These are phyloP conservation scores for Aleiodes leptofemur DNA, from an alignment of 2,888 invertebrate species.

Conservation along the genomic window DNA sequence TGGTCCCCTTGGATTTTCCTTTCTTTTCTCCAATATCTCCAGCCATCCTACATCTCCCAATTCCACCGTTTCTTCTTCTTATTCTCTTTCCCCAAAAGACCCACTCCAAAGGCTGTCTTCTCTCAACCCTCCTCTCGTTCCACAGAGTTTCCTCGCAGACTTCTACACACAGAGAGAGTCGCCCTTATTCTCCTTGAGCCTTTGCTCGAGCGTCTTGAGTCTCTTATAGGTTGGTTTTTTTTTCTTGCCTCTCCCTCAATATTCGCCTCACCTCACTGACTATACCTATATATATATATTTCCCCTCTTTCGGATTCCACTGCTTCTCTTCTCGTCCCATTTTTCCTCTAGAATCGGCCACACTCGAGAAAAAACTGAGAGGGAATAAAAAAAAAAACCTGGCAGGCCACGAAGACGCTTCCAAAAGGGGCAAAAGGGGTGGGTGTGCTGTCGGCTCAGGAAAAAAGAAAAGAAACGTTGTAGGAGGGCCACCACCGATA, in stretches of 20 bases:
- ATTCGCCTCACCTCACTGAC: conserved; percentile 6
- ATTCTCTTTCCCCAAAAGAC: conserved; percentile 49
- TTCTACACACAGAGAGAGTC: conserved; percentile 55
- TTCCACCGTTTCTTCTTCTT: conserved; percentile 40
- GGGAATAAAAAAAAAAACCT: conserved; percentile 69
- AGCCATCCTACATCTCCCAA: conserved; percentile 51
- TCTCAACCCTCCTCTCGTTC: conserved; percentile 25
- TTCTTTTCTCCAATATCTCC: conserved; percentile 66
- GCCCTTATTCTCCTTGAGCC: conserved; percentile 68
- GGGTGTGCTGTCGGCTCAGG: conserved; percentile 52
- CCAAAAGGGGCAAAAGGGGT: conserved; percentile 54
- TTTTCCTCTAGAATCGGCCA: conserved; percentile 53
- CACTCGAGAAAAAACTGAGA: conserved; percentile 18
- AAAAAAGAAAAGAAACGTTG: conserved; percentile 56
- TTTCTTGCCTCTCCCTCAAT: conserved; percentile 26
- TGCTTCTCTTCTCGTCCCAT: conserved; percentile 44
- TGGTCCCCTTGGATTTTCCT: conserved; percentile 64
- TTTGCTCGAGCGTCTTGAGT: conserved; percentile 67
- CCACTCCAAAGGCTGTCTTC: conserved; percentile 43
- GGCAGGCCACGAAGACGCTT: conserved; percentile 58
- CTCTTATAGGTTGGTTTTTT: conserved; percentile 69
- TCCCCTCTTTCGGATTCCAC: conserved; percentile 25
- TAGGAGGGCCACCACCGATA: conserved; percentile 49
- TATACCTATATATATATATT: conserved; percentile 15
- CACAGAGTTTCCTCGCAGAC: conserved; percentile 36